Evolutionary conservation across 2,888 invertebrate species (phyloP).

Genomic region (Caenorhabditis sp.): DNA sequence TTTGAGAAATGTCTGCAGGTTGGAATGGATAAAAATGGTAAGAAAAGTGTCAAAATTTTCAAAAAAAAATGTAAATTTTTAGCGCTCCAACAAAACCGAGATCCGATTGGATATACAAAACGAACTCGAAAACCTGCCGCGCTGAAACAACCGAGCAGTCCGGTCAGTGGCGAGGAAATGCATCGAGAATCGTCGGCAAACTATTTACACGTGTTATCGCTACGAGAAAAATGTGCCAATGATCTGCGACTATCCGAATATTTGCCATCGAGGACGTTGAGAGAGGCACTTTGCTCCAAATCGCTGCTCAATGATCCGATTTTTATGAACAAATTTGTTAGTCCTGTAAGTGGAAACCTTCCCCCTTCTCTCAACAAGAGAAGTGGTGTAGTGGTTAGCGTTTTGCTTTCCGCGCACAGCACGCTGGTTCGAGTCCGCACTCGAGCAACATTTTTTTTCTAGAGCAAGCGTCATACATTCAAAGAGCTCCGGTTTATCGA

Average conservation of each 20-base stretch:
- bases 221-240: slow-evolving; percentile 23
- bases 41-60: too few relatives aligned
- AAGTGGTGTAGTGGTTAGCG: too few relatives aligned
- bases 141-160: slow-evolving; percentile 36
- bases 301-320: slow-evolving; percentile 32
- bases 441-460: too few relatives aligned
- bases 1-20: slow-evolving; percentile 60
- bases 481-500: slow-evolving; percentile 51
- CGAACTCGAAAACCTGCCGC: slow-evolving; percentile 44
- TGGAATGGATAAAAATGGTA: slow-evolving; percentile 56
- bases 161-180: slow-evolving; percentile 8
- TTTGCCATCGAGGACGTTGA: slow-evolving; percentile 22
- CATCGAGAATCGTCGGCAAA: neutral
- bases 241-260: slow-evolving; percentile 30
- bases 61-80: too few relatives aligned
- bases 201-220: slow-evolving; percentile 2
- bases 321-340: slow-evolving; percentile 31
- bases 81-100: slow-evolving; percentile 68
- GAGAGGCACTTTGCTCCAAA: slow-evolving; percentile 35
- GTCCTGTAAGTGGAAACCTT: slow-evolving; percentile 20
- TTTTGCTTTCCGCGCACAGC: too few relatives aligned
- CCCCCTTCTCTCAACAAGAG: too few relatives aligned
- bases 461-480: slow-evolving; percentile 4
- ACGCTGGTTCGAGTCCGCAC: too few relatives aligned
- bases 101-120: slow-evolving; percentile 70